Evolutionary conservation across 2,797 vertebrate species (phyloP).

Genomic region (Ctenochaetus hawaiiensis): DNA sequence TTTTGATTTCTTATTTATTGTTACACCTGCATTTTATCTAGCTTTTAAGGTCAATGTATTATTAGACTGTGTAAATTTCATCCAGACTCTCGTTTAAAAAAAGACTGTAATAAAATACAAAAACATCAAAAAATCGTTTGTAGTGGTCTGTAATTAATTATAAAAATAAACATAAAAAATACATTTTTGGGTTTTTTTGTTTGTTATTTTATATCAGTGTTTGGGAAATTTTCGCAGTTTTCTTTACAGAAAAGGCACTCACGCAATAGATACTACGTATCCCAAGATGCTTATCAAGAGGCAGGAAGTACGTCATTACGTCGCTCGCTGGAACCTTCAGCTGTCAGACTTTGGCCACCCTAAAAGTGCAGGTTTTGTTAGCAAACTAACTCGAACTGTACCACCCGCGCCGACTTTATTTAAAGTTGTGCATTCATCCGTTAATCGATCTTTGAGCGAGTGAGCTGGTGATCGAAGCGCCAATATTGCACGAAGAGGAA

Average conservation of each 20-base stretch:
- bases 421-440: constrained; percentile 87
- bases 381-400: constrained; percentile 75
- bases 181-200: background rate
- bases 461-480: constrained; percentile 68
- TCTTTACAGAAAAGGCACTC: background rate
- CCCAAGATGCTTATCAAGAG: constrained; percentile 76
- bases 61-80: constrained; percentile 24
- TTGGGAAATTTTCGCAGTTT: background rate
- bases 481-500: constrained; percentile 83
- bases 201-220: background rate
- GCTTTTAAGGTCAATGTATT: constrained; percentile 15
- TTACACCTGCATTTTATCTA: constrained; percentile 27
- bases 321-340: constrained; percentile 79
- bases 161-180: constrained; percentile 7
- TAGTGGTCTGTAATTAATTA: background rate
- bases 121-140: background rate
- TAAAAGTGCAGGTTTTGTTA: constrained; percentile 90
- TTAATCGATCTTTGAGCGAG: constrained; percentile 75
- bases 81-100: background rate
- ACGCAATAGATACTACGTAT: constrained; percentile 76
- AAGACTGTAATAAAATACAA: constrained; percentile 20
- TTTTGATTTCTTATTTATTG: constrained; percentile 9
- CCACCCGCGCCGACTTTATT: constrained; percentile 65
- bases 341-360: constrained; percentile 95
- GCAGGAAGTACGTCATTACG: constrained; percentile 87